Percentiles rank a stretch among this genome's conserved stretches.
Conservation (phyloP, 1,140 invertebrate genomes). For the Agrypnia vestita region DNA sequence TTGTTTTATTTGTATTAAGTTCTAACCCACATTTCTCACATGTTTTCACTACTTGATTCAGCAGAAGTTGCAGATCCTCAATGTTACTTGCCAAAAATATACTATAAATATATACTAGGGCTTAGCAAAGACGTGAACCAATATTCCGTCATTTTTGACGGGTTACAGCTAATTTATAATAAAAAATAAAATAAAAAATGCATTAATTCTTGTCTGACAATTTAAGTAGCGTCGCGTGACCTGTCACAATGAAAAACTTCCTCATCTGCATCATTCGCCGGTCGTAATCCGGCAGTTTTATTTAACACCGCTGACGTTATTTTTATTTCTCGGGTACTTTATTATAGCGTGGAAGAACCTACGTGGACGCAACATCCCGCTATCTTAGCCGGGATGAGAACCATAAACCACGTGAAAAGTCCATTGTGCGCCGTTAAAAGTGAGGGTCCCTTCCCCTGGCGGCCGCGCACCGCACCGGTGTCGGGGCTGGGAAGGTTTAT, state of each 20-base stretch:
- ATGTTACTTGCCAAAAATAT: too few species aligned
- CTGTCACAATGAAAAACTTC: slow-evolving; percentile 17
- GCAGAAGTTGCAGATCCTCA: too few species aligned
- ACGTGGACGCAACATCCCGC: slow-evolving; percentile 1
- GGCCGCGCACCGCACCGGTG: slow-evolving; percentile 5
- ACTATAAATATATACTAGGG: too few species aligned
- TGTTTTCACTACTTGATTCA: too few species aligned
- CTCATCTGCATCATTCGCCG: slow-evolving; percentile 48
- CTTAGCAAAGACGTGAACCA: too few species aligned
- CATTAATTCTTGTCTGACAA: too few species aligned
- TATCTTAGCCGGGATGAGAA: slow-evolving; percentile 7
- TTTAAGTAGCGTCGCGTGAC: neutral
- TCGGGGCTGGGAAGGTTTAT: slow-evolving; percentile 27
- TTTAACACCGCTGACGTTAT: slow-evolving; percentile 53
- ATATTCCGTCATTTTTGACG: too few species aligned
- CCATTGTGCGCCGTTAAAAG: slow-evolving; percentile 28
- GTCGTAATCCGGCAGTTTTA: slow-evolving; percentile 51
- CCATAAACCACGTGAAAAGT: slow-evolving; percentile 29
- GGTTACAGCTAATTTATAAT: too few species aligned
- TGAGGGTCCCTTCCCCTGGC: neutral
- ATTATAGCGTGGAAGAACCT: slow-evolving; percentile 17
- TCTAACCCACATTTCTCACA: too few species aligned
- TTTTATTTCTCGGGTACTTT: slow-evolving; percentile 47
- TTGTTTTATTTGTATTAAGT: too few species aligned
- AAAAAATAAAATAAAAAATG: too few species aligned